Conservation (phyloP, 2,113 vertebrate genomes). For the Lasiurus cinereus region DNA sequence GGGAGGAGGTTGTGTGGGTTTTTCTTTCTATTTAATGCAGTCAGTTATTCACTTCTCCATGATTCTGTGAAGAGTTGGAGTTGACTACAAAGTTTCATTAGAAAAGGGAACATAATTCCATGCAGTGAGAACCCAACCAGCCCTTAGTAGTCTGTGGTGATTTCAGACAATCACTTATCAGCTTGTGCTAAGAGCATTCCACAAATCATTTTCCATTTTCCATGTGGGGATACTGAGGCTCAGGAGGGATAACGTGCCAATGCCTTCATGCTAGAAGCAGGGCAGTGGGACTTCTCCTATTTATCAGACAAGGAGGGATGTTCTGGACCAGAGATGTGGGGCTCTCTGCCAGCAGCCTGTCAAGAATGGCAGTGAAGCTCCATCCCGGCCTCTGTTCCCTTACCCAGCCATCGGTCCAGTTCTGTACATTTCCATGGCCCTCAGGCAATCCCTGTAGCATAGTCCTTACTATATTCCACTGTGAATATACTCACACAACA, state of each 20-base stretch:
- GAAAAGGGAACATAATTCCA: background rate
- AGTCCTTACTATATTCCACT: background rate
- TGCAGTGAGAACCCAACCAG: background rate
- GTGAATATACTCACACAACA: background rate
- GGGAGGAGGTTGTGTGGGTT: background rate
- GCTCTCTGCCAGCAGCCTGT: background rate
- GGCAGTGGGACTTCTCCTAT: background rate
- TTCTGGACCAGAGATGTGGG: background rate
- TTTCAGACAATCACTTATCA: background rate
- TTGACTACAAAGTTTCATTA: background rate
- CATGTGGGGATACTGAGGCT: background rate
- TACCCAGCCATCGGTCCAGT: fast-evolving
- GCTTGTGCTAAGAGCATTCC: background rate
- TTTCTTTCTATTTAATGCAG: background rate
- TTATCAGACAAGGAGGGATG: background rate
- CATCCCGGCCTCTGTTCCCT: background rate
- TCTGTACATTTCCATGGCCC: background rate
- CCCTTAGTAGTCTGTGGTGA: background rate
- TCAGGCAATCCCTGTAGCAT: background rate
- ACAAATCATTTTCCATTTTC: background rate
- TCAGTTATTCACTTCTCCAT: background rate
- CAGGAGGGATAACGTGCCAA: too few relatives aligned
- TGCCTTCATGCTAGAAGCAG: background rate
- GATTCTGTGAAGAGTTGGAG: background rate
- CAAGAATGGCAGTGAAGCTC: background rate